Evolutionary conservation across 2,888 invertebrate species (phyloP).

Genomic region (Steinernema hermaphroditum): DNA sequence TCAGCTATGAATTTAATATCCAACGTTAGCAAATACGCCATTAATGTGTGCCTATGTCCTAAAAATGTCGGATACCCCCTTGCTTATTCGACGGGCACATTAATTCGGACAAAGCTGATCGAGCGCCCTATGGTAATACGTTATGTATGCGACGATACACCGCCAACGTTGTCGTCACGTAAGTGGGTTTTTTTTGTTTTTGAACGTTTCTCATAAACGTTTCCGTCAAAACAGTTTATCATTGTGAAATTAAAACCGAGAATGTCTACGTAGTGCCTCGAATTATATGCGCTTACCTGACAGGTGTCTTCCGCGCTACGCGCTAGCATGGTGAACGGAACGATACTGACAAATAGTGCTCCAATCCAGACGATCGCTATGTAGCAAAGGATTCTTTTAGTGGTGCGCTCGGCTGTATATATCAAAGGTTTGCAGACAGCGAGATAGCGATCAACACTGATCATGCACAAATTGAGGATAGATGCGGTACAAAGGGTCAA

Average conservation of each 20-base stretch:
- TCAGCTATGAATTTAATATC: neutral
- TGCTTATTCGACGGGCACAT: neutral
- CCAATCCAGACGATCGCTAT: slow-evolving; percentile 89
- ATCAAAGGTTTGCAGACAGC: slow-evolving; percentile 80
- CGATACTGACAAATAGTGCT: slow-evolving; percentile 88
- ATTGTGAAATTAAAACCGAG: neutral
- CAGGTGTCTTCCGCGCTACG: slow-evolving; percentile 71
- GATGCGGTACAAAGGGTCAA: slow-evolving; percentile 71
- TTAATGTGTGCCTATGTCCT: neutral
- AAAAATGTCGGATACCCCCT: neutral
- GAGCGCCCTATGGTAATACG: slow-evolving; percentile 1
- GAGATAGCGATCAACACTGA: slow-evolving; percentile 71
- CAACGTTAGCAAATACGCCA: too few species aligned
- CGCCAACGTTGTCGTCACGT: neutral
- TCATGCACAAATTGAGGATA: slow-evolving; percentile 71
- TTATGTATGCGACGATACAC: slow-evolving; percentile 7
- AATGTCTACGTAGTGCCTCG: neutral
- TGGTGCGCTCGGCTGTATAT: slow-evolving; percentile 83
- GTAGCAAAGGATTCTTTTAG: slow-evolving; percentile 80
- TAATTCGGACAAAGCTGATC: slow-evolving; percentile 1
- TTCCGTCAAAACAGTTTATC: slow-evolving; percentile 9
- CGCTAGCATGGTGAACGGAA: slow-evolving; percentile 80
- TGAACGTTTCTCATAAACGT: neutral
- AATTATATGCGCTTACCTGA: slow-evolving; percentile 39
- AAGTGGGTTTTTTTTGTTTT: neutral